A percentile compares a stretch with the other conserved stretches of the same genome.
Conservation (phyloP, 2,888 invertebrate species). For the Lycaena phlaeas region DNA sequence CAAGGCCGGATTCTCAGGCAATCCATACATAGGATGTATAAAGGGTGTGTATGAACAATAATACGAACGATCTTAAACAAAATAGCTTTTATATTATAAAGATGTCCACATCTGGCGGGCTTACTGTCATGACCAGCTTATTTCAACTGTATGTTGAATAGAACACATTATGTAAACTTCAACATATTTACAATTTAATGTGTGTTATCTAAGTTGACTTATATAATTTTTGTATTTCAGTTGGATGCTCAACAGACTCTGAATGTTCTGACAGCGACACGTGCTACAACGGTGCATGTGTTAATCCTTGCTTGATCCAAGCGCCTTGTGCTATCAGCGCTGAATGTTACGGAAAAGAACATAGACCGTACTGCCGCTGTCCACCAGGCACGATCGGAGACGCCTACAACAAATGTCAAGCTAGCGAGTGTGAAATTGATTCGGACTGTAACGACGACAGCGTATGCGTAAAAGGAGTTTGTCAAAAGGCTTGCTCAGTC, state of each 20-base stretch:
- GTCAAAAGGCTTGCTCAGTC: constrained; percentile 83
- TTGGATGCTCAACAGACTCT: constrained; percentile 70
- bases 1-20: constrained; percentile 86
- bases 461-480: constrained; percentile 80
- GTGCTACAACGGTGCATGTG: constrained; percentile 86
- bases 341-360: constrained; percentile 85
- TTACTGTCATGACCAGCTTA: no score
- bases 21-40: constrained; percentile 77
- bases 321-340: constrained; percentile 90
- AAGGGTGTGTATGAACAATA: constrained; percentile 70
- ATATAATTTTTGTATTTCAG: no score
- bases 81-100: no score
- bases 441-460: constrained; percentile 84
- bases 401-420: constrained; percentile 83
- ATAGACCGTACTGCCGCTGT: constrained; percentile 86
- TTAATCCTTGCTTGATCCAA: constrained; percentile 83
- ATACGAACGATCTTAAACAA: no score
- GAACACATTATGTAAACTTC: no score
- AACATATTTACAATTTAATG: no score
- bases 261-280: constrained; percentile 85
- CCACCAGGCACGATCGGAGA: constrained; percentile 84
- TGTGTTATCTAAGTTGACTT: no score
- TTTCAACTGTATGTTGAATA: no score
- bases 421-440: constrained; percentile 84
- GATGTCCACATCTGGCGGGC: no score